Evolutionary conservation across 2,113 vertebrate genomes (phyloP).

Genomic region (Pelobates fuscus): DNA sequence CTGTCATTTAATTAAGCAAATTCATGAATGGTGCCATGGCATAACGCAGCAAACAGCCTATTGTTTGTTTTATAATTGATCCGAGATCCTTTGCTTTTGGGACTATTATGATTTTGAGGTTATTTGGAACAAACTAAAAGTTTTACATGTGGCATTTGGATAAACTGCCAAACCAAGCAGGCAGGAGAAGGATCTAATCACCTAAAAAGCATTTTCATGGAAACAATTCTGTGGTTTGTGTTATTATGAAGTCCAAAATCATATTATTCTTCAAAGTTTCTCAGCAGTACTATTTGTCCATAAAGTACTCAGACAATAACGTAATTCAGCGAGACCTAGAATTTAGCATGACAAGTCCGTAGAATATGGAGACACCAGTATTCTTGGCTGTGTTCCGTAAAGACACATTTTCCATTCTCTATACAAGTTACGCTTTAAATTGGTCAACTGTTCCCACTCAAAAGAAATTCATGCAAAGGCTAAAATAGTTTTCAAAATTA

Average conservation of each 20-base stretch:
- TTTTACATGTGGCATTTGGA: conserved; percentile 28
- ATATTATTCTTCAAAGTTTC: conserved; percentile 4
- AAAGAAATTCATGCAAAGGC: no score
- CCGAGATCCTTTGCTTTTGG: conserved; percentile 20
- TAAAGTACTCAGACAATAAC: conserved; percentile 5
- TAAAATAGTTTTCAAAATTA: no score
- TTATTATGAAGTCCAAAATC: conserved; percentile 13
- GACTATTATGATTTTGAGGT: conserved; percentile 39
- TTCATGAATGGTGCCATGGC: not conserved
- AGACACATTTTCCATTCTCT: no score
- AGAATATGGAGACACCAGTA: no score
- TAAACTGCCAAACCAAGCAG: conserved; percentile 20
- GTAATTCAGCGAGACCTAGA: conserved; percentile 1
- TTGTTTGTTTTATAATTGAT: conserved; percentile 1
- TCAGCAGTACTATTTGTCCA: conserved; percentile 6
- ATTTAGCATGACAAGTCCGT: not conserved
- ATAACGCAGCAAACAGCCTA: not conserved
- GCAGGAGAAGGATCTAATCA: conserved; percentile 4
- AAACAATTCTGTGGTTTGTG: conserved; percentile 8
- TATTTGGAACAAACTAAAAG: conserved; percentile 18
- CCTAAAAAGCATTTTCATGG: conserved; percentile 16
- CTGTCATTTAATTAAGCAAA: not conserved
- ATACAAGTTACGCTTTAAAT: no score
- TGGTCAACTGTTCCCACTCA: no score
- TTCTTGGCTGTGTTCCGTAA: not conserved